Base-by-base conservation (phyloP, 1,140 invertebrate genomes). In the Diachasma alloeum region DNA sequence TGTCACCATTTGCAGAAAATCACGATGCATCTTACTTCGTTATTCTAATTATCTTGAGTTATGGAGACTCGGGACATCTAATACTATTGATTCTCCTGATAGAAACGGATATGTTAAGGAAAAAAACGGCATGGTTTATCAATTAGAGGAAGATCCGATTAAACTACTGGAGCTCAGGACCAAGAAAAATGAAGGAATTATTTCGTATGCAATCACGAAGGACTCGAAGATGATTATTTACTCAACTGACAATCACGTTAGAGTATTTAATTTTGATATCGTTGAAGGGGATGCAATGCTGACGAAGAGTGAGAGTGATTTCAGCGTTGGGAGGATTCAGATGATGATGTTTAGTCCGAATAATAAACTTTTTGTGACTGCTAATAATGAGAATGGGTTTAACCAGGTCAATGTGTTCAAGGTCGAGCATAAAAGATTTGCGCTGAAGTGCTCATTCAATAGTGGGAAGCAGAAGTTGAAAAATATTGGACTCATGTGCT, bases 211-310 rank as follows among this genome's bases (percentile, higher is more conserved):
- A 8, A 88, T 97, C 4, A 95, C 94, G 9, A 90, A 91, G 0
- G 91, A 93, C 82, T 93, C 92, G 1, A 91, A 92, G 71, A 92
- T 92, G 83, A 91, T 97, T 26, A 92, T 93, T 11, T 96, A 95
- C 85, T 94, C 94, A 0, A 96, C 95, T 0, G 88, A 92, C 31
- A 90, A 84, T 53, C 88, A 92, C 46, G 81, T 95, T 17, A 91
- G 93, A 74, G 87, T 96, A 37, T 94, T 94, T 81, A 91, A 92
- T 79, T 92, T 95, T 78, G 90, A 91, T 53, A 85, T 91, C 48
- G 89, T 90, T 36, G 84, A 89, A 56, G 84, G 85, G 46, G 82
- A 85, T 19, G 81, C 83, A 2, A 75, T 78, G 22, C 75, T 90
- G n/a, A 81, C 69, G 4, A 83, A 77, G 67, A 87, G 84, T 1